phyloP scores from a whole-genome alignment of 2,113 vertebrate species.

The Tupaia tana region DNA sequence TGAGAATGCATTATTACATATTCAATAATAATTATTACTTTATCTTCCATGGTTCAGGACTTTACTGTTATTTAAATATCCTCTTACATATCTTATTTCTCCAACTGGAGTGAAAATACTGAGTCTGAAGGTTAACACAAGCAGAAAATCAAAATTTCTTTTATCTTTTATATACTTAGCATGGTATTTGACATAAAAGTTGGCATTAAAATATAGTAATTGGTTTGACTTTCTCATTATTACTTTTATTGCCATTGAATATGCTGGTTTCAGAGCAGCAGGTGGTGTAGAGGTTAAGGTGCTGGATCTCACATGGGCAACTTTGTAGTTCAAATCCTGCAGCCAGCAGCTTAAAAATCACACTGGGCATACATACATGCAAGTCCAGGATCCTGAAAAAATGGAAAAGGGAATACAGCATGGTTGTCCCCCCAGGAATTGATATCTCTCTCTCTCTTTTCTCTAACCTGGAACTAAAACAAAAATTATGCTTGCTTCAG shows the following conservation, averaged over 20 bases:
- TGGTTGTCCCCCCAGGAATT: too few relatives aligned
- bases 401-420: too few relatives aligned
- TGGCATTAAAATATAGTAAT: neutral
- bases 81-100: neutral
- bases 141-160: neutral
- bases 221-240: neutral
- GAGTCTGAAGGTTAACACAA: neutral
- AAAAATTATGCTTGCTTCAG: neutral
- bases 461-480: too few relatives aligned
- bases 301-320: too few relatives aligned
- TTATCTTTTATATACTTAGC: neutral
- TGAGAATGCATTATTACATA: neutral
- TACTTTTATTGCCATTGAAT: constrained; percentile 29
- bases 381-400: too few relatives aligned
- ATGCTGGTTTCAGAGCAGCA: neutral
- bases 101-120: neutral
- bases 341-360: too few relatives aligned
- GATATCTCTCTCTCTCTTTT: too few relatives aligned
- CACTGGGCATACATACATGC: too few relatives aligned
- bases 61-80: neutral
- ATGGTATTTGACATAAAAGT: neutral
- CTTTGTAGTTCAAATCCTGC: too few relatives aligned
- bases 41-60: neutral
- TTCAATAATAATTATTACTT: neutral
- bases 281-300: too few relatives aligned